Evolutionary conservation across 2,888 invertebrate species (phyloP).

Genomic region (Lacanobia oleracea): DNA sequence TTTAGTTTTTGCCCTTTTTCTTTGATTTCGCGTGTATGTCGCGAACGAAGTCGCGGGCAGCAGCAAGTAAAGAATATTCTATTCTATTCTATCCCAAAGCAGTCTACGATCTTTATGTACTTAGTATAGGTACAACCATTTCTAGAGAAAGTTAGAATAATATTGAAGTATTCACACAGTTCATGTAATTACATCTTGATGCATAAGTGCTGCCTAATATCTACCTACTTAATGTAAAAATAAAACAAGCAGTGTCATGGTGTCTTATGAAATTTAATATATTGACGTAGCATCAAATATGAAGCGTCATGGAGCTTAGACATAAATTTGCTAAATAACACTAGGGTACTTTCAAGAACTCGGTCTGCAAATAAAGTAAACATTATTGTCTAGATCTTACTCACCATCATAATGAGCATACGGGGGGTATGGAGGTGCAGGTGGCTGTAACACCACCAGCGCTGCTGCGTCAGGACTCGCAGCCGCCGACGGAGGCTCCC

Average conservation of each 20-base stretch:
- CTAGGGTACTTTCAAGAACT: not conserved
- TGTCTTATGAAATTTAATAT: no score
- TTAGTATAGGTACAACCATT: not conserved
- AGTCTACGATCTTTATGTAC: not conserved
- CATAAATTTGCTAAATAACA: not conserved
- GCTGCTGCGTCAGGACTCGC: slow-evolving; percentile 88
- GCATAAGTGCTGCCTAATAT: no score
- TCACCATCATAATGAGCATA: slow-evolving; percentile 88
- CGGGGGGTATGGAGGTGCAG: slow-evolving; percentile 87
- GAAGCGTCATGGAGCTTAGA: not conserved
- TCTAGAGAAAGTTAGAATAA: not conserved
- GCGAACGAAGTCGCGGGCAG: no score
- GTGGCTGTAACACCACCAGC: slow-evolving; percentile 86
- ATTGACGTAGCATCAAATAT: not conserved
- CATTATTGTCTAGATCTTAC: not conserved
- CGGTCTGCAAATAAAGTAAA: not conserved
- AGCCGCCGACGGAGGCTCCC: slow-evolving; percentile 87
- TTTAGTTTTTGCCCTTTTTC: no score
- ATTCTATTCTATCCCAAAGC: not conserved
- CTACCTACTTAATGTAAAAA: no score
- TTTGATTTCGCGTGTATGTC: no score
- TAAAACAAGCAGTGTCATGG: no score
- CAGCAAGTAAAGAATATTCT: no score
- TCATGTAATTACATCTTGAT: no score
- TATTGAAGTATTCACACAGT: not conserved